A percentile compares a stretch with the other conserved stretches of the same genome.
Conservation (phyloP, 2,113 vertebrate genomes). For the Hystrix cristata region DNA sequence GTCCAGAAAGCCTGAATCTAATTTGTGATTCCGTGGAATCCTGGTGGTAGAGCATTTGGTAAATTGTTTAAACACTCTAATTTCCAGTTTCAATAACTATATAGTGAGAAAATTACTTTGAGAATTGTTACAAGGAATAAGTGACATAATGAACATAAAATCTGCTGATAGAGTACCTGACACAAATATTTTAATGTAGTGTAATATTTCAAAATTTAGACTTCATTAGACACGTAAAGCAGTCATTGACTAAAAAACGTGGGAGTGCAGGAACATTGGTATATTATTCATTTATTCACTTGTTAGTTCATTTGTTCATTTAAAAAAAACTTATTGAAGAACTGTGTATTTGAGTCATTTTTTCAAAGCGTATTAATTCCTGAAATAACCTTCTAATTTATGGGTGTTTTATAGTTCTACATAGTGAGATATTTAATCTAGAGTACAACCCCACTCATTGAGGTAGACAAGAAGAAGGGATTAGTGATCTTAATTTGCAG, state of each 20-base stretch:
- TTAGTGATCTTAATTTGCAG: constrained; percentile 9
- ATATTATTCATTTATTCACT: neutral
- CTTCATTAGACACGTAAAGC: neutral
- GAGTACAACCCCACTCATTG: neutral
- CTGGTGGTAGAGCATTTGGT: neutral
- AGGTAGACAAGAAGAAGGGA: neutral
- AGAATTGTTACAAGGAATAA: constrained; percentile 21
- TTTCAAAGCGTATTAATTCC: neutral
- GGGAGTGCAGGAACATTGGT: neutral
- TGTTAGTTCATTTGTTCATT: constrained; percentile 35
- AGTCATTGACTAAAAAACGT: neutral
- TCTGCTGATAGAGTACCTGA: neutral
- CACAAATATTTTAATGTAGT: constrained; percentile 26
- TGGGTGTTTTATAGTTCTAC: neutral
- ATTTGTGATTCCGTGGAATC: neutral
- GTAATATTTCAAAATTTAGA: neutral
- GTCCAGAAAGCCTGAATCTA: neutral
- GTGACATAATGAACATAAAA: constrained; percentile 50
- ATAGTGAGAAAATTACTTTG: constrained; percentile 23
- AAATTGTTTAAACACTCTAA: neutral
- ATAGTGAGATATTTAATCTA: neutral
- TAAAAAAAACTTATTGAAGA: neutral
- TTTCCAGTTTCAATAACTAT: constrained; percentile 15
- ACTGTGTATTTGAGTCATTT: neutral
- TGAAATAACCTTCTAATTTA: neutral